These are phyloP conservation scores for Micropterix aruncella DNA, from an alignment of 2,888 invertebrate species.

Conservation along the genomic window DNA sequence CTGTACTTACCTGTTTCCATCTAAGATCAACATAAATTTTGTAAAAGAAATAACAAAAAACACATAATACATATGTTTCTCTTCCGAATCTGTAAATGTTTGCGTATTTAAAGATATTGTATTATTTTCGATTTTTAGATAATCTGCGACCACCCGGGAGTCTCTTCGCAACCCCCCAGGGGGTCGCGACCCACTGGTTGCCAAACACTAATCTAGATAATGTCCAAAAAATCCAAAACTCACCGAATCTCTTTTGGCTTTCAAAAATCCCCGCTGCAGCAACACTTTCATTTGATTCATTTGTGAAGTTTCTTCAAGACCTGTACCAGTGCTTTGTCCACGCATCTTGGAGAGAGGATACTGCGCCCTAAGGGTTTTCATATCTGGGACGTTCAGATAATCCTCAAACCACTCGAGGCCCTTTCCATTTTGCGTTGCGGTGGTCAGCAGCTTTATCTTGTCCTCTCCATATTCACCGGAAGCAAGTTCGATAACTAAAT, in stretches of 20 bases:
- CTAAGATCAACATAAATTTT: too few species aligned
- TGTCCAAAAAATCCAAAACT: too few species aligned
- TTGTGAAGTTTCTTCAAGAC: constrained; percentile 54
- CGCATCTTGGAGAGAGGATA: constrained; percentile 35
- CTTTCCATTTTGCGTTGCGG: constrained; percentile 56
- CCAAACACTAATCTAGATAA: too few species aligned
- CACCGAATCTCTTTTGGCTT: constrained; percentile 59
- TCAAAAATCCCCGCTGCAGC: constrained; percentile 55
- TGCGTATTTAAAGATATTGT: too few species aligned
- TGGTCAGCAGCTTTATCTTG: constrained; percentile 49
- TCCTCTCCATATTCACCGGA: constrained; percentile 84
- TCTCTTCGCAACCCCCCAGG: too few species aligned
- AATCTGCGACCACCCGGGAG: too few species aligned
- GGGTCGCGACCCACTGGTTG: too few species aligned
- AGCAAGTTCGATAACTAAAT: constrained; percentile 80
- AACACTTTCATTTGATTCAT: constrained; percentile 58
- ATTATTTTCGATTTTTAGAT: too few species aligned
- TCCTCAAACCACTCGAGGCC: constrained; percentile 54
- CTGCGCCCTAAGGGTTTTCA: constrained; percentile 40
- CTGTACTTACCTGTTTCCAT: too few species aligned
- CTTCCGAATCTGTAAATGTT: too few species aligned
- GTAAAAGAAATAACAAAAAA: too few species aligned
- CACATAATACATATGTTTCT: too few species aligned
- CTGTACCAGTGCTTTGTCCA: constrained; percentile 25
- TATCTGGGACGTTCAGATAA: constrained; percentile 34